Conservation (phyloP, 92 coral and sea anemone genomes). For the Paragorgia papillata region DNA sequence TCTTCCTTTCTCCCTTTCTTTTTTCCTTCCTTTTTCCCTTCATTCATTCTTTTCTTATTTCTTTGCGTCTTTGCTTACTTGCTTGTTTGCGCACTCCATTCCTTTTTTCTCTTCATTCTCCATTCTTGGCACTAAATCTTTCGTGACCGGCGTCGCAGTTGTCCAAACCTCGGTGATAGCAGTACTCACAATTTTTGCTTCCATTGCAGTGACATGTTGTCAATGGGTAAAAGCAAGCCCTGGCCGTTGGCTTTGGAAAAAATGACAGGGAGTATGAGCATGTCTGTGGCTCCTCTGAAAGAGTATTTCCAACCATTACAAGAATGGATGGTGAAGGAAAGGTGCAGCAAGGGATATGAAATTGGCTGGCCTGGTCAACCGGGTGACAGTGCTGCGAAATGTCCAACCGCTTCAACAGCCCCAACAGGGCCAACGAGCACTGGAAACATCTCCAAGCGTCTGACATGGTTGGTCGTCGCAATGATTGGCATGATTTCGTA, state of each 20-base stretch:
- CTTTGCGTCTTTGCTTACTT: no score
- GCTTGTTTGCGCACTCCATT: no score
- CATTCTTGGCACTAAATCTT: no score
- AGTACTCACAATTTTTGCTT: not conserved
- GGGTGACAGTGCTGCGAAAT: constrained; percentile 60
- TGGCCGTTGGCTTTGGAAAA: constrained; percentile 75
- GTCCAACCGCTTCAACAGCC: constrained; percentile 41
- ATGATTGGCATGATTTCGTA: no score
- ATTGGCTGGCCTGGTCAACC: constrained; percentile 83
- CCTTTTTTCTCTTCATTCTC: no score
- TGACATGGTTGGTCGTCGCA: no score
- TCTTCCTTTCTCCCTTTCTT: no score
- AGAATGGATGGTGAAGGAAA: constrained; percentile 69
- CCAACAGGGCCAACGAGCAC: no score
- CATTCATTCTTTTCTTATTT: no score
- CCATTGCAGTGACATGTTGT: constrained; percentile 65
- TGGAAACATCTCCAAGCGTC: not conserved
- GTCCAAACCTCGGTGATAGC: no score
- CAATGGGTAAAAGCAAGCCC: constrained; percentile 72
- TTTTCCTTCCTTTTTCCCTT: no score
- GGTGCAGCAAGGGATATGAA: constrained; percentile 63
- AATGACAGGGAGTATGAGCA: constrained; percentile 64
- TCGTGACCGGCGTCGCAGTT: no score
- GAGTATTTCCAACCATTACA: constrained; percentile 77
- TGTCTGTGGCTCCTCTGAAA: constrained; percentile 70